Evolutionary conservation across 1,140 invertebrate genomes (phyloP).

Genomic region (Meloidogyne exigua): DNA sequence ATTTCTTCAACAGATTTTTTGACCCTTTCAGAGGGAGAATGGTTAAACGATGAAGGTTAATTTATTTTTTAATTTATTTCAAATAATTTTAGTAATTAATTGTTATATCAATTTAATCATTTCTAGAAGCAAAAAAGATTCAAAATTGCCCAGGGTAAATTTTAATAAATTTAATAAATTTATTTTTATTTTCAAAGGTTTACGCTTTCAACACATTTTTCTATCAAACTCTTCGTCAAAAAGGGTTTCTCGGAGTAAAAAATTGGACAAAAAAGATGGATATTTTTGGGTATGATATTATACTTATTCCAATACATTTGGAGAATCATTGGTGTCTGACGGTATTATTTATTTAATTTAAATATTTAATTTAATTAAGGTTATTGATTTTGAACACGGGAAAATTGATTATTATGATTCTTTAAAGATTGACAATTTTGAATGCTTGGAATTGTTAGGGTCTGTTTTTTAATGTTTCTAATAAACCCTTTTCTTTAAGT

Average conservation of each 20-base stretch:
- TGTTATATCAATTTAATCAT: constrained; percentile 85
- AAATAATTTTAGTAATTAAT: constrained; percentile 73
- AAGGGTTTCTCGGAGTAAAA: constrained; percentile 74
- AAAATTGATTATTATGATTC: constrained; percentile 85
- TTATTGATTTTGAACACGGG: constrained; percentile 81
- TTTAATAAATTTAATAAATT: background rate
- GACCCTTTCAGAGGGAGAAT: constrained; percentile 79
- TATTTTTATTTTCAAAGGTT: constrained; percentile 67
- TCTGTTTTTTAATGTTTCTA: constrained; percentile 21
- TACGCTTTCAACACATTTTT: constrained; percentile 94
- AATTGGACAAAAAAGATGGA: constrained; percentile 88
- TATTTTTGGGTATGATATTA: constrained; percentile 78
- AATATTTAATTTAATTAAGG: constrained; percentile 61
- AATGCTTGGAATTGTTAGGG: constrained; percentile 70
- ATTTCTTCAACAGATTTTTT: constrained; percentile 71
- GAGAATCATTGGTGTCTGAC: constrained; percentile 94
- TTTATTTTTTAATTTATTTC: background rate
- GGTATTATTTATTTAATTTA: background rate
- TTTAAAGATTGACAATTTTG: constrained; percentile 78
- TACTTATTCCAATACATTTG: constrained; percentile 89
- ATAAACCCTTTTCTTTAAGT: background rate
- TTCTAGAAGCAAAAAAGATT: constrained; percentile 70
- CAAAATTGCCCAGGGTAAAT: constrained; percentile 49
- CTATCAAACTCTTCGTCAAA: constrained; percentile 78
- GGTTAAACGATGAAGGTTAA: constrained; percentile 85